These are phyloP conservation scores for Triplophysa tibetana DNA, from an alignment of 2,113 vertebrate species.

Conservation along the genomic window DNA sequence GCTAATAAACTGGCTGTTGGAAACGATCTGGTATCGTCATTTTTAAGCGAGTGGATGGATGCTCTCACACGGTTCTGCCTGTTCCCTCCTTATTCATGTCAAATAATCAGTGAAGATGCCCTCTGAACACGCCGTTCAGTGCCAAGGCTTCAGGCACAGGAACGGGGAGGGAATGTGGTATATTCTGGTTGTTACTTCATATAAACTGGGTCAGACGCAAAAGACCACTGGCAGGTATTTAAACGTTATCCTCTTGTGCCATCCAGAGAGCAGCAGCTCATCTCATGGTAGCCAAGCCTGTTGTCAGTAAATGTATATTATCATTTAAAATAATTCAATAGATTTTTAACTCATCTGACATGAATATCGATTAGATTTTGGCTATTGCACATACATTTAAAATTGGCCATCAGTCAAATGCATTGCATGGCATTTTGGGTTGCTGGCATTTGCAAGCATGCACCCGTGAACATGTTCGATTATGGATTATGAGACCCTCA, in stretches of 20 bases:
- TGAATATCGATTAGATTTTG: not conserved
- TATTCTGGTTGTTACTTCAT: constrained; percentile 40
- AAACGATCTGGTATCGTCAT: not conserved
- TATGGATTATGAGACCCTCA: constrained; percentile 31
- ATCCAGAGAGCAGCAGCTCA: constrained; percentile 12
- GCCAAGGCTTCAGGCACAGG: constrained; percentile 38
- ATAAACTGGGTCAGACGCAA: constrained; percentile 46
- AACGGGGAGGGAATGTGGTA: constrained; percentile 9
- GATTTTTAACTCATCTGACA: not conserved
- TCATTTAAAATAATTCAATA: constrained; percentile 34
- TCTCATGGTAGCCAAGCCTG: not conserved
- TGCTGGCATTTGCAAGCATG: constrained; percentile 34
- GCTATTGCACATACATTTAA: not conserved
- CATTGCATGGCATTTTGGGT: constrained; percentile 26
- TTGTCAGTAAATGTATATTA: constrained; percentile 33
- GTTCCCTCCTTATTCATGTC: constrained; percentile 15
- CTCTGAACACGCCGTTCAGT: constrained; percentile 46
- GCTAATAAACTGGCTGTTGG: not conserved
- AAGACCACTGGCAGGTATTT: constrained; percentile 21
- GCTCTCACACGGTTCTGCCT: not conserved
- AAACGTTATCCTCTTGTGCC: constrained; percentile 10
- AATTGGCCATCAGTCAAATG: constrained; percentile 8
- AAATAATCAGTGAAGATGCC: constrained; percentile 21
- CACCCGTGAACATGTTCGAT: constrained; percentile 44
- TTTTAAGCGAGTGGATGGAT: not conserved